Conservation (phyloP, 2,797 vertebrate species). For the Ataeniobius toweri region DNA sequence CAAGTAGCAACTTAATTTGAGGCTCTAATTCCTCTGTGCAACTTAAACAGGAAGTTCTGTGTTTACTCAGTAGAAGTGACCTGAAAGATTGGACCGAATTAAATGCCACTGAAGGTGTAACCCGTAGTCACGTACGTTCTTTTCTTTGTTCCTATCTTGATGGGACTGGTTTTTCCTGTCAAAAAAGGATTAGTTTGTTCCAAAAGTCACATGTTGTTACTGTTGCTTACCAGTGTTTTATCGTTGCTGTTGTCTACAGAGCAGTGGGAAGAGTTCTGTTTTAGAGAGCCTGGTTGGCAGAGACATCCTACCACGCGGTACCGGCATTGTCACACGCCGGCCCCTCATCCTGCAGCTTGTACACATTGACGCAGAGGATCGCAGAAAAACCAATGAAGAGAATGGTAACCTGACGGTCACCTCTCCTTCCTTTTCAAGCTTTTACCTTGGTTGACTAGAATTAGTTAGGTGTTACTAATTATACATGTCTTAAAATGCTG, state of each 20-base stretch:
- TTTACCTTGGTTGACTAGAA: neutral
- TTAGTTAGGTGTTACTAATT: neutral
- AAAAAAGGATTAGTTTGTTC: conserved; percentile 2
- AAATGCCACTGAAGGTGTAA: neutral
- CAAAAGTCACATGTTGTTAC: neutral
- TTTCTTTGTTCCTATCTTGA: neutral
- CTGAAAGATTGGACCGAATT: neutral
- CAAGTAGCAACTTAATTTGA: neutral
- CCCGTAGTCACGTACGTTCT: neutral
- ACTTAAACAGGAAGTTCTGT: neutral
- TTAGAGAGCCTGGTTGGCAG: conserved; percentile 95
- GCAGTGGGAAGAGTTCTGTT: conserved; percentile 98
- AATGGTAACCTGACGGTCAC: conserved; percentile 82
- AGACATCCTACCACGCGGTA: conserved; percentile 94
- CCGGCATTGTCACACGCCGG: conserved; percentile 94
- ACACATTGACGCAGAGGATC: conserved; percentile 91
- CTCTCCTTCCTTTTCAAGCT: neutral
- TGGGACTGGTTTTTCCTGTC: neutral
- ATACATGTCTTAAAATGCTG: neutral
- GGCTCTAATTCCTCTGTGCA: neutral
- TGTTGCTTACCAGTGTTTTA: conserved; percentile 14
- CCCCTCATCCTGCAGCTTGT: conserved; percentile 97
- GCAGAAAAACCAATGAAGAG: conserved; percentile 90
- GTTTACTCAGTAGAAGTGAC: neutral
- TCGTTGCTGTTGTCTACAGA: conserved; percentile 83